Evolutionary conservation across 2,113 vertebrate species (phyloP).

Genomic region (Ageneiosus marmoratus): DNA sequence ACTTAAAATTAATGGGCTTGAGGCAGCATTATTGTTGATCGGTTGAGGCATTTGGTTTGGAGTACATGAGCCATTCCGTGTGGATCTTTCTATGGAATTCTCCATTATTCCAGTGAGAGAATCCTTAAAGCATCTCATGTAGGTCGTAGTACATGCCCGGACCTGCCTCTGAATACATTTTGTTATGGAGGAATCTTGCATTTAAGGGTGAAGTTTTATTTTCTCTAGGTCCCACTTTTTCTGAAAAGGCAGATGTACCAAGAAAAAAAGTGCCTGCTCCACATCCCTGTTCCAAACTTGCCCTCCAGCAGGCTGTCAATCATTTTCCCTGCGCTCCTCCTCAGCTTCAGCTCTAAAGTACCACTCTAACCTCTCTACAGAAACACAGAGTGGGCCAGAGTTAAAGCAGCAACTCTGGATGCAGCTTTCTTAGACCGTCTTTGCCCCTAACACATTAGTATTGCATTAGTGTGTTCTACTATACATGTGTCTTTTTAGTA

Average conservation of each 20-base stretch:
- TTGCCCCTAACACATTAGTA: conserved; percentile 44
- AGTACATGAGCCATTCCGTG: background rate
- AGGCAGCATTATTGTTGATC: background rate
- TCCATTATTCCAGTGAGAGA: conserved; percentile 6
- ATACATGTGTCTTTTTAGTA: conserved; percentile 36
- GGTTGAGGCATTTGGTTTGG: conserved; percentile 14
- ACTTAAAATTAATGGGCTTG: background rate
- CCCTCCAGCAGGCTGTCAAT: conserved; percentile 57
- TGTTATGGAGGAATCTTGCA: conserved; percentile 43
- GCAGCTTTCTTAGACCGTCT: conserved; percentile 12
- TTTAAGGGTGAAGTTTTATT: conserved; percentile 46
- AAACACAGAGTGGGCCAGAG: conserved; percentile 22
- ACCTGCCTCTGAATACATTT: conserved; percentile 44
- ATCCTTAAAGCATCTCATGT: conserved; percentile 21
- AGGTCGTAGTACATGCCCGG: conserved; percentile 4
- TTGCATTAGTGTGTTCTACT: conserved; percentile 45
- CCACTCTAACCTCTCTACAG: conserved; percentile 47
- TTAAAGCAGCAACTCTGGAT: conserved; percentile 35
- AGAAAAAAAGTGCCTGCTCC: conserved; percentile 35
- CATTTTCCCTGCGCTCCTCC: conserved; percentile 42
- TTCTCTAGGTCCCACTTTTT: conserved; percentile 43
- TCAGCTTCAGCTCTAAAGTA: conserved; percentile 41
- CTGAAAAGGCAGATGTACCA: conserved; percentile 39
- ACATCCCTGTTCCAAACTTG: conserved; percentile 32
- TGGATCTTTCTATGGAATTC: background rate